Conservation (phyloP, 2,797 vertebrate species). For the Sebastes vulpes region DNA sequence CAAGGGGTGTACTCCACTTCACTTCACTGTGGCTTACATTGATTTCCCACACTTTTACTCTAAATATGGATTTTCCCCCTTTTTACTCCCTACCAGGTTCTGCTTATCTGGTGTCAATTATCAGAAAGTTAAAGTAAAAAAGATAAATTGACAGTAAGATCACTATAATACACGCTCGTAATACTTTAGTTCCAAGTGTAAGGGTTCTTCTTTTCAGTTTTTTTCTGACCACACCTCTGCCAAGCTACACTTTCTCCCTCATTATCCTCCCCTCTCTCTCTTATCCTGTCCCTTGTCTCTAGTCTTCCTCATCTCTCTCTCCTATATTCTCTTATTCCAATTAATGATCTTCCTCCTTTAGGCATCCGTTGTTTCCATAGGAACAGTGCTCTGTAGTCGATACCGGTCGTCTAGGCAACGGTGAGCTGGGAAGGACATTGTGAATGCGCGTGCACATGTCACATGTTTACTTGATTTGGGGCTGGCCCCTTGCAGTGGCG, state of each 20-base stretch:
- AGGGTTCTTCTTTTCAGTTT: not conserved
- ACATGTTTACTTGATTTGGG: slow-evolving; percentile 44
- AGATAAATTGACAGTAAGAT: not conserved
- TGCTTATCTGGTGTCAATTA: not conserved
- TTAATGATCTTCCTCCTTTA: slow-evolving; percentile 79
- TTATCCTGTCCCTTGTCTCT: slow-evolving; percentile 38
- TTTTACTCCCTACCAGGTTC: not conserved
- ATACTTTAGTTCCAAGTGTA: not conserved
- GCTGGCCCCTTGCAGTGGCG: slow-evolving; percentile 6
- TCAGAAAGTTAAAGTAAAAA: not conserved
- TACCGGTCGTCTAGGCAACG: slow-evolving; percentile 85
- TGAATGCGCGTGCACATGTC: not conserved
- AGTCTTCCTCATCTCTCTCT: slow-evolving; percentile 62
- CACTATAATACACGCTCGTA: not conserved
- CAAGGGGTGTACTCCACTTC: slow-evolving; percentile 3
- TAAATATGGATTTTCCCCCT: slow-evolving; percentile 30
- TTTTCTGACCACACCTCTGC: slow-evolving; percentile 38
- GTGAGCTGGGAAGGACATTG: slow-evolving; percentile 53
- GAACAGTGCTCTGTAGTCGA: slow-evolving; percentile 85
- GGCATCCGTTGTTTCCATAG: slow-evolving; percentile 88
- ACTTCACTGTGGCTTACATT: slow-evolving; percentile 34
- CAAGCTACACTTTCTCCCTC: slow-evolving; percentile 10
- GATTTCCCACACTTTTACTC: slow-evolving; percentile 28
- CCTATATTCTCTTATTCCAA: slow-evolving; percentile 70
- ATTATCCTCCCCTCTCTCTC: slow-evolving; percentile 43